phyloP scores from a whole-genome alignment of 1,140 invertebrate species.

The Drosophila subpulchrella region DNA sequence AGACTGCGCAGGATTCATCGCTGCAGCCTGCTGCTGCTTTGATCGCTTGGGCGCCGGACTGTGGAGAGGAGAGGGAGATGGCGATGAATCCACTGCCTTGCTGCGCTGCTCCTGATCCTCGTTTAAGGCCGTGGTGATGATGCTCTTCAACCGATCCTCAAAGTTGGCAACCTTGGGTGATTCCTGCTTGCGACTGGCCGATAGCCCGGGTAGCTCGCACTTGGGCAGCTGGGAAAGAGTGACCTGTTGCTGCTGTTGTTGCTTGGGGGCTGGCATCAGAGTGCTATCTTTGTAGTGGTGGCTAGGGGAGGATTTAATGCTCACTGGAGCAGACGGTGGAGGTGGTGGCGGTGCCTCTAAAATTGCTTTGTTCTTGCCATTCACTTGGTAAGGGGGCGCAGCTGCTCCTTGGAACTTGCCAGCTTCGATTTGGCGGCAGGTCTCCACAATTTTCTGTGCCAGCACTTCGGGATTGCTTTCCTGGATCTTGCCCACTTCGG shows the following conservation, averaged over 20 bases:
- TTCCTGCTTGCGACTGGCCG: conserved; percentile 85
- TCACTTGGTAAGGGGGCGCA: conserved; percentile 30
- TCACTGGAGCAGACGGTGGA: conserved; percentile 19
- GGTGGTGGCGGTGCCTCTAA: conserved; percentile 51
- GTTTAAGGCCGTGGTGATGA: conserved; percentile 95
- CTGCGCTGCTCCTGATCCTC: conserved; percentile 90
- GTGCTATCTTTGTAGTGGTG: conserved; percentile 69
- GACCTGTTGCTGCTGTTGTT: conserved; percentile 44
- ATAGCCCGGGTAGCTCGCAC: conserved; percentile 53
- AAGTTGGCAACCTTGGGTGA: conserved; percentile 94
- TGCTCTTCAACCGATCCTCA: conserved; percentile 95
- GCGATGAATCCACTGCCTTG: conserved; percentile 51
- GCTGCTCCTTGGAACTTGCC: conserved; percentile 86
- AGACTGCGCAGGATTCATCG: conserved; percentile 25
- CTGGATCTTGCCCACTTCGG: conserved; percentile 94
- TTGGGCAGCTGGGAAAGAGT: conserved; percentile 44
- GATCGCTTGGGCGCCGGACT: conserved; percentile 73
- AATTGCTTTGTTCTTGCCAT: conserved; percentile 40
- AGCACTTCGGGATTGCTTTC: conserved; percentile 95
- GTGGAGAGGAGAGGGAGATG: conserved; percentile 51
- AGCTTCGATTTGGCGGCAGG: conserved; percentile 93
- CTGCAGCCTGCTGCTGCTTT: conserved; percentile 61
- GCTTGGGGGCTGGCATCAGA: conserved; percentile 80
- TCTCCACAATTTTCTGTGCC: conserved; percentile 95
- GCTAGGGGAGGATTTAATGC: conserved; percentile 17